A percentile compares a stretch with the other conserved stretches of the same genome.
Conservation (phyloP, 2,797 vertebrate genomes). For the Phataginus tetradactyla region DNA sequence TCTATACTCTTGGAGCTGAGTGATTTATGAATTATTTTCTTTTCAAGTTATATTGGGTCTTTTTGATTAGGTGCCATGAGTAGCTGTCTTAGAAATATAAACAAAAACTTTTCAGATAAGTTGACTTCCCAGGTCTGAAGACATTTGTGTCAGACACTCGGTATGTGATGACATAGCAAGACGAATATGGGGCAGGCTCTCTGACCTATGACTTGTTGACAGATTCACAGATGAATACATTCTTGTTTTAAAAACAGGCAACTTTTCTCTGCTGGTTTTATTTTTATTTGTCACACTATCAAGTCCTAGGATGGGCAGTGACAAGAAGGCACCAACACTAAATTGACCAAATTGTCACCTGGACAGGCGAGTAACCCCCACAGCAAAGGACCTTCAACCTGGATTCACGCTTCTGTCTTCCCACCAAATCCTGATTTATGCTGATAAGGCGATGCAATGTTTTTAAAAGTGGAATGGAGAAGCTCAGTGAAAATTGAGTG, state of each 20-base stretch:
- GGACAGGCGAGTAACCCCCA: neutral
- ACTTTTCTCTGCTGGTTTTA: conserved; percentile 72
- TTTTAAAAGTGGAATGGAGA: conserved; percentile 58
- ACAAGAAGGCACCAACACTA: conserved; percentile 53
- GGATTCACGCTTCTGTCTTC: conserved; percentile 63
- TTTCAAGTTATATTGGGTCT: conserved; percentile 58
- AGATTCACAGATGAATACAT: conserved; percentile 79
- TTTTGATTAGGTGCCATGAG: conserved; percentile 54
- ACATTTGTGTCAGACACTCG: conserved; percentile 76
- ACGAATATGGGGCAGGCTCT: conserved; percentile 69
- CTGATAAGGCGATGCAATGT: conserved; percentile 63
- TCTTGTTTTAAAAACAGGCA: conserved; percentile 74
- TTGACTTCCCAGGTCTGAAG: conserved; percentile 61
- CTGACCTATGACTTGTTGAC: conserved; percentile 75
- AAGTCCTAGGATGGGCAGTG: conserved; percentile 51
- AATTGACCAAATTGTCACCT: neutral
- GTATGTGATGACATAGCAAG: conserved; percentile 72
- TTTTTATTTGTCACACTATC: conserved; percentile 35
- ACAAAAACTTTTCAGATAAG: conserved; percentile 72
- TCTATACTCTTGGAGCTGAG: neutral
- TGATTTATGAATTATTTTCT: conserved; percentile 33
- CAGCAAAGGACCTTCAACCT: neutral
- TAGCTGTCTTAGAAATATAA: conserved; percentile 52
- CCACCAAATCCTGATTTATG: conserved; percentile 61
- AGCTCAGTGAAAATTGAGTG: neutral